Evolutionary conservation across 2,888 invertebrate species (phyloP).

Genomic region (Hirtodrosophila alboralis): DNA sequence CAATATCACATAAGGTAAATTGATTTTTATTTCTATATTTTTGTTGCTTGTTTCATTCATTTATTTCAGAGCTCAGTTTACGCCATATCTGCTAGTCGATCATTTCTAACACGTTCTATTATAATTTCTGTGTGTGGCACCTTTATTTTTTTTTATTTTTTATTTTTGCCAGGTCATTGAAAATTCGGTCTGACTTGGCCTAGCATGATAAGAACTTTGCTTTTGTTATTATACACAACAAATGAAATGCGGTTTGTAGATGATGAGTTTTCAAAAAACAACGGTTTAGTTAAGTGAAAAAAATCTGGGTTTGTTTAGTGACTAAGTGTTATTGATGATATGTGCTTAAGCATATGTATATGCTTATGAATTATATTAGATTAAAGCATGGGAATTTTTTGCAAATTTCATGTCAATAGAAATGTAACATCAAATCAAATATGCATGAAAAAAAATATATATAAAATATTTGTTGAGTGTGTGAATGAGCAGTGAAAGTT

Average conservation of each 20-base stretch:
- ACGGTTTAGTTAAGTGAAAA: slow-evolving; percentile 35
- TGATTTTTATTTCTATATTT: too few species aligned
- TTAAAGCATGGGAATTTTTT: slow-evolving; percentile 1
- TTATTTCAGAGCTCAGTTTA: too few species aligned
- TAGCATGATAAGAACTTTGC: slow-evolving; percentile 46
- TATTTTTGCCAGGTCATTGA: slow-evolving; percentile 56
- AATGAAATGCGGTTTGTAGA: slow-evolving; percentile 17
- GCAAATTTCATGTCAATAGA: slow-evolving; percentile 22
- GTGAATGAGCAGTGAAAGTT: slow-evolving; percentile 70
- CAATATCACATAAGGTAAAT: too few species aligned
- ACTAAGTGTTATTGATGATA: slow-evolving; percentile 15
- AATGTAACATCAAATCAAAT: slow-evolving; percentile 48
- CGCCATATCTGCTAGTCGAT: too few species aligned
- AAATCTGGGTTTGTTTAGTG: slow-evolving; percentile 12
- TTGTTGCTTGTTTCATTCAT: too few species aligned
- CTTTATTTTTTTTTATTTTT: too few species aligned
- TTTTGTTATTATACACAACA: slow-evolving; percentile 44
- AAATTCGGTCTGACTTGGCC: slow-evolving; percentile 12
- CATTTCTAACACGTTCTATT: slow-evolving; percentile 5
- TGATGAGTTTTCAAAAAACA: not conserved
- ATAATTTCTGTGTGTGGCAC: slow-evolving; percentile 28
- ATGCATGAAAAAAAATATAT: slow-evolving; percentile 38
- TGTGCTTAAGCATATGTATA: not conserved
- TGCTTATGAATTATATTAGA: not conserved
- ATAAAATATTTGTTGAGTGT: slow-evolving; percentile 23